Base-by-base conservation (phyloP, 2,888 invertebrate species). In the Acrobeloides nanus region DNA sequence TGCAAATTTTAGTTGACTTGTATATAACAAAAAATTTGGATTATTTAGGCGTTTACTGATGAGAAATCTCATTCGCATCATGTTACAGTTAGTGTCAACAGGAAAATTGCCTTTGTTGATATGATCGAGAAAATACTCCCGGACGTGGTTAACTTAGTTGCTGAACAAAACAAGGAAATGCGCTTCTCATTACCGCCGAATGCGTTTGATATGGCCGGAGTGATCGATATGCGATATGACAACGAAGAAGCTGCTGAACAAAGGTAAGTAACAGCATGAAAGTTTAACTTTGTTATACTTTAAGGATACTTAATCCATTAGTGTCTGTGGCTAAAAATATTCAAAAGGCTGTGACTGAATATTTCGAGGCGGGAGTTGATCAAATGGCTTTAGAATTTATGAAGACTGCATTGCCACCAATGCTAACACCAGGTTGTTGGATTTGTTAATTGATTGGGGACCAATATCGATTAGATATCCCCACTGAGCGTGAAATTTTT, bases 51-150 rank as follows among this genome's bases (percentile, higher is more conserved):
- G 1, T 37, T 46, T 12, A 61, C 66, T 12, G 58, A 54, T 33
- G 35, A 46, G 1, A 81, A 83, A 15, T 79, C 81, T 24, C 90
- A 95, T 77, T 93, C 93, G 1, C 80, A 95, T 2, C 95, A 97
- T 75, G 82, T 95, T 4, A 97, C 95, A 0, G 77, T 95, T 4
- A 92, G 90, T 39, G 84, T 87, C 66, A 89, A 87, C 72, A 92
- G 93, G 73, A 84, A 83, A 66, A 88, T 87, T 73, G 81, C 87
- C 0, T 95, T 86, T 82, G 85, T 84, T 23, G 89, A 95, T 78
- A 80, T 90, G 5, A 77, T 95, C 55, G 85, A 89, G 72, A 84
- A 84, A 66, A 79, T 83, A 20, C 40, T 58, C 4, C 42, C 51
- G 18, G 42, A 45, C 8, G 44, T 59, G n/a, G 31, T 55, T 8